Evolutionary conservation across 2,113 vertebrate species (phyloP).

Genomic region (Hypomesus transpacificus): DNA sequence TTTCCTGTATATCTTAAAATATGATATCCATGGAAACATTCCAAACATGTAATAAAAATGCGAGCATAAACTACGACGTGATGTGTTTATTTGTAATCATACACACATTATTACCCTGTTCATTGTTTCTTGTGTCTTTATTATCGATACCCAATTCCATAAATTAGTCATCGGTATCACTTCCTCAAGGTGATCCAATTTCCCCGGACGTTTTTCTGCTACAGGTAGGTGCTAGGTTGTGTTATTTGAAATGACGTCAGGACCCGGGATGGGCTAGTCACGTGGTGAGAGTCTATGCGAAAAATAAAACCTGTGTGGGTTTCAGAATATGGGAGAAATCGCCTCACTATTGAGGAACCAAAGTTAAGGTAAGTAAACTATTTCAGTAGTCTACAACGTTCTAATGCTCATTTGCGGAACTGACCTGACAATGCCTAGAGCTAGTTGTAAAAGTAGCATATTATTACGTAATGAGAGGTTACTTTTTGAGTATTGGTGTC

Average conservation of each 20-base stretch:
- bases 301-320: neutral
- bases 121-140: neutral
- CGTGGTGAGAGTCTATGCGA: neutral
- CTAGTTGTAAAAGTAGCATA: no score
- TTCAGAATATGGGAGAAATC: neutral
- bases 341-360: no score
- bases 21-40: no score
- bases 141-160: neutral
- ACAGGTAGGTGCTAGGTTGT: slow-evolving; percentile 1
- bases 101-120: neutral
- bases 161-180: slow-evolving; percentile 8
- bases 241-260: neutral
- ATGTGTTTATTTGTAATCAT: no score
- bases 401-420: no score
- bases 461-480: no score
- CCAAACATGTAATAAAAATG: no score
- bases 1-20: no score
- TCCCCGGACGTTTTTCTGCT: neutral
- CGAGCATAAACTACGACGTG: no score
- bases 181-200: neutral
- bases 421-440: no score
- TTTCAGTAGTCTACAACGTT: neutral
- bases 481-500: no score
- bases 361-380: neutral
- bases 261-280: slow-evolving; percentile 1